Evolutionary conservation across 2,888 invertebrate genomes (phyloP), one percentile per base, ranked within the genome.

Genomic region (Drosophila infuscata): DNA sequence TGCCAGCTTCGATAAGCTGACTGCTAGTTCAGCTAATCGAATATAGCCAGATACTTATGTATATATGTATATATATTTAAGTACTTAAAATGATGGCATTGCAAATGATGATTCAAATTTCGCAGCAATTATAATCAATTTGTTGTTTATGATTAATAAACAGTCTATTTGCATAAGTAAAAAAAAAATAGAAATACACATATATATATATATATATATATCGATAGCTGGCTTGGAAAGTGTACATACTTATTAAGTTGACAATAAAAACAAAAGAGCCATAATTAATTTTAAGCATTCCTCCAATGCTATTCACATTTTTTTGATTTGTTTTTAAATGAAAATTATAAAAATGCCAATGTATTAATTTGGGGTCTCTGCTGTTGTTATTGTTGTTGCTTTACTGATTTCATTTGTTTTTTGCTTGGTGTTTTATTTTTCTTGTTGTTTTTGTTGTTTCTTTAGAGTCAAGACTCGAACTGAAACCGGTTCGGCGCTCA

Each of bases 341-440:
- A 83, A 81, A 74, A 81, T 81, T 73, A 82, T 82, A 25, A 81
- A 82, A 79, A 82, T 67, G 76, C 74, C 74, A 81, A 80, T 74
- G 70, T 73, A 79, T 81, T 82, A 79, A 76, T 79, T 82, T 70
- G 63, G 81, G 54, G 74, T 74, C 63, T 63, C 66, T 61, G 61
- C 70, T 74, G 20, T 3, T 74, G 62, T 63, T 76, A 49, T 59
- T 71, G 56, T 30, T 63, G 36, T 58, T 70, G 60, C 64, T 38
- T 61, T 73, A 73, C 72, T 63, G 79, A 80, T 76, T 74, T 72
- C 68, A 75, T 71, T 70, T 80, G 76, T 77, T 69, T 79, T 75
- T 63, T 66, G 69, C 49, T 74, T 51, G 46, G 46, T 46, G 8
- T 29, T 46, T 46, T 46, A 46, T 46, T 46, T 46, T 15, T 4